Evolutionary conservation across 2,888 invertebrate genomes (phyloP), one percentile per base, ranked within the genome.

Genomic region (Himalopsyche kuldschensis): DNA sequence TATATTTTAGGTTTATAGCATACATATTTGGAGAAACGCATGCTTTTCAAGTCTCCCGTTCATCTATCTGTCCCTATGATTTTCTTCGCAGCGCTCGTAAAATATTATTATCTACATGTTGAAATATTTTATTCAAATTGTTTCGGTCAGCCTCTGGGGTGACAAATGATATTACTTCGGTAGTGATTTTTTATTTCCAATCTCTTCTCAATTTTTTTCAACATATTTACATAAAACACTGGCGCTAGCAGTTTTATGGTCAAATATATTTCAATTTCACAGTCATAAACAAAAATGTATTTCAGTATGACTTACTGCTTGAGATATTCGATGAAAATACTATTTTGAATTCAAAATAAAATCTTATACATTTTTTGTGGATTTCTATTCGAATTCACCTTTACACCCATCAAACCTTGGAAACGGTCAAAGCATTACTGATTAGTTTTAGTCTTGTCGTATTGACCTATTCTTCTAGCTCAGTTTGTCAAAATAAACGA

Each of bases 111-210:
- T 55, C 55, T 55, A 80, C 82, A 32, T 82, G 48, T 63, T 79
- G 83, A 85, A 82, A 85, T 85, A 84, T 85, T 82, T 85, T 85
- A 85, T 85, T 85, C 85, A 85, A 85, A 85, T 85, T 85, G 85
- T 84, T 84, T 84, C 78, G 85, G 85, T 85, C 85, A 85, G 81
- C 82, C 85, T 84, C 84, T 79, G 55, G 78, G 76, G 84, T 84
- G 85, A 85, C 85, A 85, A 85, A 85, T 85, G 84, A 85, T 84
- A 84, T 84, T 84, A 84, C 84, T 46, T 20, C 69, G 31, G 41
- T 69, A 75, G 69, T 82, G 82, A 78, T 82, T 82, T 82, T 69
- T 82, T 82, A 78, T 41, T 82, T 78, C 46, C 35, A 8, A 69
- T 78, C 41, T 46, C 35, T 46, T 20, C 78, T 46, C 78, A 35